Evolutionary conservation across 2,888 invertebrate genomes (phyloP).

Genomic region (Lottia gigantea): DNA sequence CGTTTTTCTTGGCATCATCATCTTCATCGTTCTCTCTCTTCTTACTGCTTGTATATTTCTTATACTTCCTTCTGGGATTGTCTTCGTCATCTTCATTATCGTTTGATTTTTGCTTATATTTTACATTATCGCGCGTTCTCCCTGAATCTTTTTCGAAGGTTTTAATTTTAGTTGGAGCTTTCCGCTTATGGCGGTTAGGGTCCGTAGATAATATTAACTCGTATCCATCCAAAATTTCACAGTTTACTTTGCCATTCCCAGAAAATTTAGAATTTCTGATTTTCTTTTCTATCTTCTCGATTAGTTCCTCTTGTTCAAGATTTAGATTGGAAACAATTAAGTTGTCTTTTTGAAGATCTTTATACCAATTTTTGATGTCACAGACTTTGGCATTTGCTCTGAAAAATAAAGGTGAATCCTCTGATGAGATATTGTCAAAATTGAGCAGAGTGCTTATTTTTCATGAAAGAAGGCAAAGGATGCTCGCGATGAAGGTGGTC

Average conservation of each 20-base stretch:
- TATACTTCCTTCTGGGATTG: not conserved
- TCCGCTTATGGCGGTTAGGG: not conserved
- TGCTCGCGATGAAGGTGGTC: too few species aligned
- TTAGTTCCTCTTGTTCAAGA: conserved; percentile 30
- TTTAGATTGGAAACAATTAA: conserved; percentile 36
- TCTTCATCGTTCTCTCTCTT: not conserved
- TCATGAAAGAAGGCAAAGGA: too few species aligned
- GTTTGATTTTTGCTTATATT: not conserved
- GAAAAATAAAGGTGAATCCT: conserved; percentile 2
- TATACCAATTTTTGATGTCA: conserved; percentile 47
- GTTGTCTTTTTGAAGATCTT: conserved; percentile 38
- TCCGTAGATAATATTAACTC: conserved; percentile 22
- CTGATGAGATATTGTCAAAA: too few species aligned
- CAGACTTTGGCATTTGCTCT: conserved; percentile 27
- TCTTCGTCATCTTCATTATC: not conserved
- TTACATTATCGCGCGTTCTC: conserved; percentile 12
- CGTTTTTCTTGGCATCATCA: conserved; percentile 2
- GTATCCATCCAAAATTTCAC: conserved; percentile 37
- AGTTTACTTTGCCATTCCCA: conserved; percentile 28
- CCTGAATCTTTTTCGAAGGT: not conserved
- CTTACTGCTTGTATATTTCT: conserved; percentile 5
- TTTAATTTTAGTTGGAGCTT: not conserved
- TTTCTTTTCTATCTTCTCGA: conserved; percentile 34
- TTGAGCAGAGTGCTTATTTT: too few species aligned
- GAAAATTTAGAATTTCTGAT: conserved; percentile 30